Percentiles rank a stretch among this genome's conserved stretches.
Evolutionary conservation across 2,113 vertebrate species (phyloP).

Genomic region (Irena cyanogastra): DNA sequence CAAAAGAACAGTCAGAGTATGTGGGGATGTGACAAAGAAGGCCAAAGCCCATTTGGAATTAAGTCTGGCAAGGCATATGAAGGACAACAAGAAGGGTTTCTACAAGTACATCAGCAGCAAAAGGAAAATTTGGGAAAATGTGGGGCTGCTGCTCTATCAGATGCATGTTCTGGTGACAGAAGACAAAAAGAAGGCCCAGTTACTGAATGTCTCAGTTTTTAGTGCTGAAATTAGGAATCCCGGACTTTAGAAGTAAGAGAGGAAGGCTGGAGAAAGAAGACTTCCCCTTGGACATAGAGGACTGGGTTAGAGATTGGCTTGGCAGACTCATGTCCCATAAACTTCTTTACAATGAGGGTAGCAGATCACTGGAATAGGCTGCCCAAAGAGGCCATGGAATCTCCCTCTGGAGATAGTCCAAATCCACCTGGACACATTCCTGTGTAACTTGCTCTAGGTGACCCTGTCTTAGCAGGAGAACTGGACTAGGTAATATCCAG

Average conservation of each 20-base stretch:
- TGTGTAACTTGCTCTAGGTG: neutral
- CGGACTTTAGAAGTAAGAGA: neutral
- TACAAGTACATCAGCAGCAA: neutral
- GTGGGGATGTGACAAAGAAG: neutral
- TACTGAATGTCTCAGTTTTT: neutral
- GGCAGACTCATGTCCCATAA: neutral
- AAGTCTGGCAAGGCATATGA: neutral
- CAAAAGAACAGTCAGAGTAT: neutral
- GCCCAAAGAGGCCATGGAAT: neutral
- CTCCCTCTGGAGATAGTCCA: neutral
- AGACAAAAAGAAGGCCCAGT: neutral
- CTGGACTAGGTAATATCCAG: neutral
- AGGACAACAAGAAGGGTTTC: neutral
- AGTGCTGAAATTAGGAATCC: neutral
- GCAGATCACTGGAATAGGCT: neutral
- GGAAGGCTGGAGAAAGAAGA: neutral
- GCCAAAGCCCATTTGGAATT: neutral
- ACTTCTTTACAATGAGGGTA: neutral
- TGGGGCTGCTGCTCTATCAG: neutral
- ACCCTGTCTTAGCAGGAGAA: neutral
- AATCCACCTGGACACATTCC: neutral
- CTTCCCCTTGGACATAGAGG: neutral
- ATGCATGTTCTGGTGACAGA: neutral
- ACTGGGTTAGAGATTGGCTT: neutral
- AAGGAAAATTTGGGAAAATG: neutral